Evolutionary conservation across 2,888 invertebrate species (phyloP).

Genomic region (Scaptomyza flava): DNA sequence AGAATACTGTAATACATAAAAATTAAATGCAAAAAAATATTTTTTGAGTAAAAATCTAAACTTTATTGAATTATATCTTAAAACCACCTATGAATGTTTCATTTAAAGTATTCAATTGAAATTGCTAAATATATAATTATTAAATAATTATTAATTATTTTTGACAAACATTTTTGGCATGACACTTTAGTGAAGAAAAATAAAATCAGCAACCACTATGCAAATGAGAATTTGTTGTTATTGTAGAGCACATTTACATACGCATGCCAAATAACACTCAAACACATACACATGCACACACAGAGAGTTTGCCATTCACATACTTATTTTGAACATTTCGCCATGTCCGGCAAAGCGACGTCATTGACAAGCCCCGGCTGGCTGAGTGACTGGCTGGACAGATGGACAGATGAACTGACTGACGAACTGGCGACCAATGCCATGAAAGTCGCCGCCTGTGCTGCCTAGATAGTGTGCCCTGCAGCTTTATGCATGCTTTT

Average conservation of each 20-base stretch:
- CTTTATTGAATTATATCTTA: no score
- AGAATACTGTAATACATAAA: no score
- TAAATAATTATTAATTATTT: no score
- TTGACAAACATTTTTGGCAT: no score
- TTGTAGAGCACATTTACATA: slow-evolving; percentile 64
- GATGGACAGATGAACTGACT: slow-evolving; percentile 27
- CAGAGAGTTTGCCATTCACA: slow-evolving; percentile 36
- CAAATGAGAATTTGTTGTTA: slow-evolving; percentile 48
- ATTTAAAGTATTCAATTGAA: no score
- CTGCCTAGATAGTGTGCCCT: slow-evolving; percentile 71
- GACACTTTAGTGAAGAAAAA: no score
- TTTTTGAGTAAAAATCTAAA: no score
- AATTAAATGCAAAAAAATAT: no score
- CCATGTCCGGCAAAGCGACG: slow-evolving; percentile 69
- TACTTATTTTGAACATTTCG: slow-evolving; percentile 75
- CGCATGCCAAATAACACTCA: slow-evolving; percentile 32
- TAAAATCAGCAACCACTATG: slow-evolving; percentile 43
- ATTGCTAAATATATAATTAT: no score
- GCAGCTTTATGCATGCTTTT: slow-evolving; percentile 57
- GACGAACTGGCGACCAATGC: slow-evolving; percentile 54
- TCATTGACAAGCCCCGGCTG: slow-evolving; percentile 72
- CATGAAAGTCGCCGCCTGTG: slow-evolving; percentile 63
- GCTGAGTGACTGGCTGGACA: slow-evolving; percentile 54
- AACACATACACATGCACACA: slow-evolving; percentile 22
- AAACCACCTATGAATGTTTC: no score